phyloP scores from a whole-genome alignment of 2,888 invertebrate species.

The Crioceris asparagi region DNA sequence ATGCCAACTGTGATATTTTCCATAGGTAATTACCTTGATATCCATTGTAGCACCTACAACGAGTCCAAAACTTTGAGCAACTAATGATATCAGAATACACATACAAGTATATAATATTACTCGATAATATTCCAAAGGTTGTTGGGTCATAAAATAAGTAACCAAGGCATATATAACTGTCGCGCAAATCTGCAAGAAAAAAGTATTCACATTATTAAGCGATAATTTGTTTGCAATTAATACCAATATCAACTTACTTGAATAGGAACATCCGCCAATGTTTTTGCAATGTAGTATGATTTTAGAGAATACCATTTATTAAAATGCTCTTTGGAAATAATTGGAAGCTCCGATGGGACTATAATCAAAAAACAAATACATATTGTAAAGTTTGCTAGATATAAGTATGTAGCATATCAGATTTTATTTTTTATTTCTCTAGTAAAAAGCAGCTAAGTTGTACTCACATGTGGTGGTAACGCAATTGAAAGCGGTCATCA shows the following conservation, averaged over 20 bases:
- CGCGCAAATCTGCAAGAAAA: constrained; percentile 38
- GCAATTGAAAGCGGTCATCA: constrained; percentile 89
- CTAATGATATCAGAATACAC: constrained; percentile 66
- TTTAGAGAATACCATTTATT: constrained; percentile 59
- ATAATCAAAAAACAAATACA: constrained; percentile 19
- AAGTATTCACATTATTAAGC: not conserved
- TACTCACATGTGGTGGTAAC: constrained; percentile 86
- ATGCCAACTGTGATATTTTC: no score
- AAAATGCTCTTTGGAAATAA: constrained; percentile 53
- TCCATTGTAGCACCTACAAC: constrained; percentile 73
- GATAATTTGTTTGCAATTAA: constrained; percentile 3
- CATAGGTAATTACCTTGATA: constrained; percentile 49
- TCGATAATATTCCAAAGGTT: constrained; percentile 65
- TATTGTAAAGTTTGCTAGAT: not conserved
- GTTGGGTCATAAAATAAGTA: constrained; percentile 78
- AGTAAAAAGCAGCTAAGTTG: no score
- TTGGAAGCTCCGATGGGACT: constrained; percentile 54
- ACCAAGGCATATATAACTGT: constrained; percentile 66
- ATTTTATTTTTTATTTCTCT: no score
- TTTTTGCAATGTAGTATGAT: constrained; percentile 51
- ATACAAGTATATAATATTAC: constrained; percentile 62
- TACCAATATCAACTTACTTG: constrained; percentile 25
- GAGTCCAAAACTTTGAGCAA: constrained; percentile 78
- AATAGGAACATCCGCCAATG: constrained; percentile 55
- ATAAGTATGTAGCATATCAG: not conserved